A percentile compares a stretch with the other conserved stretches of the same genome.
Conservation (phyloP, 2,888 invertebrate genomes). For the Baccha elongata region DNA sequence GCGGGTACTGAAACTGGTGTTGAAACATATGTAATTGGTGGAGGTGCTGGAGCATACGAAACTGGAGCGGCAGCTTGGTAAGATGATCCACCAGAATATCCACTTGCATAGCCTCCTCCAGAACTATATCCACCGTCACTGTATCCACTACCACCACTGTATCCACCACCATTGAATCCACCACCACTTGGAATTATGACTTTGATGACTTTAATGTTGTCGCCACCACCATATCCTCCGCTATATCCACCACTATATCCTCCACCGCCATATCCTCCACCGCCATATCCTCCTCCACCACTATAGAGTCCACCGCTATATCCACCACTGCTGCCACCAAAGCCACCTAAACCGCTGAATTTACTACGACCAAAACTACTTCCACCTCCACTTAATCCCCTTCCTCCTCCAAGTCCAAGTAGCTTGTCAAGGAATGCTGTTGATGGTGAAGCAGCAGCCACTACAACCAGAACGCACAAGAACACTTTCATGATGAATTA, state of each 20-base stretch:
- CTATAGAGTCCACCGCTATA: constrained; percentile 29
- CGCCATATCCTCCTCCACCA: constrained; percentile 20
- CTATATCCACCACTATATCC: constrained; percentile 9
- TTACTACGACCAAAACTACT: constrained; percentile 27
- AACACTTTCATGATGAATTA: constrained; percentile 63
- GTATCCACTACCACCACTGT: constrained; percentile 2
- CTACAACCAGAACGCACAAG: constrained; percentile 60
- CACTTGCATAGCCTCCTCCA: constrained; percentile 19
- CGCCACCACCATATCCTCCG: constrained; percentile 12
- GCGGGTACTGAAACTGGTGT: constrained; percentile 1
- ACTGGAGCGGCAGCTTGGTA: constrained; percentile 7
- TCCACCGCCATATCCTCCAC: constrained; percentile 22
- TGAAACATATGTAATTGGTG: constrained; percentile 3
- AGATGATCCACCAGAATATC: constrained; percentile 15
- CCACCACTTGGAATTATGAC: constrained; percentile 29
- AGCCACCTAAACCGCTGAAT: constrained; percentile 12
- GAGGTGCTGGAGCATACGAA: constrained; percentile 5
- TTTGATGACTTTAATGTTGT: constrained; percentile 18
- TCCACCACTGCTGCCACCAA: constrained; percentile 16
- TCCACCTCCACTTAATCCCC: constrained; percentile 30
- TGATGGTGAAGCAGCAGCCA: constrained; percentile 58
- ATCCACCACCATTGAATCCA: constrained; percentile 21
- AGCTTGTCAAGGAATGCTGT: constrained; percentile 53
- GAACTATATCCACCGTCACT: constrained; percentile 1
- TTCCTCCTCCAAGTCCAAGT: constrained; percentile 21